Evolutionary conservation across 2,797 vertebrate species (phyloP).

Genomic region (Gymnopithys bicolor): DNA sequence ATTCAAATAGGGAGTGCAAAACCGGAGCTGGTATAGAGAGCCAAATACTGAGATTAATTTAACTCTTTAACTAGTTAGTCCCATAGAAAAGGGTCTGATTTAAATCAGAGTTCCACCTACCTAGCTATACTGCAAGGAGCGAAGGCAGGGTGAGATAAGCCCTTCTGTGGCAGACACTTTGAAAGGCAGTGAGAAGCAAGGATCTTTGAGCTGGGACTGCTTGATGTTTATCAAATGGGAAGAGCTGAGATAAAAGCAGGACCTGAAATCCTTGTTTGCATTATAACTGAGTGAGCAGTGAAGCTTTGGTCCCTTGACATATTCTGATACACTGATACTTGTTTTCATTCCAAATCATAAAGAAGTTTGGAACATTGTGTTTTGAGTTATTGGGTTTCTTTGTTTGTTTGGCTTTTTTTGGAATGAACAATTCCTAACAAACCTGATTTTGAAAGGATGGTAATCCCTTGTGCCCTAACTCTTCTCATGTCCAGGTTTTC

Average conservation of each 20-base stretch:
- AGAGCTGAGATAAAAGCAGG: constrained; percentile 44
- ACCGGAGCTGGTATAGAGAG: constrained; percentile 2
- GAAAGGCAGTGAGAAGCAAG: neutral
- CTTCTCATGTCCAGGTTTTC: neutral
- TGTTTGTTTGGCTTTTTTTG: neutral
- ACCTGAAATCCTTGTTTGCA: neutral
- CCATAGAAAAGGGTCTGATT: neutral
- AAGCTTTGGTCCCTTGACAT: neutral
- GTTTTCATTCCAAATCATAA: neutral
- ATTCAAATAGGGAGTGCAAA: constrained; percentile 27
- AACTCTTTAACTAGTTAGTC: neutral
- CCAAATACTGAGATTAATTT: constrained; percentile 16
- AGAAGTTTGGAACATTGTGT: neutral
- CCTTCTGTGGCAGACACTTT: neutral
- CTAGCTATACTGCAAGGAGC: neutral
- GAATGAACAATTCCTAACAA: neutral
- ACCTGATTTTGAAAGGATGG: neutral
- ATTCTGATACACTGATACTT: neutral
- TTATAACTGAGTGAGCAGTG: neutral
- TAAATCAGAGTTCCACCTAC: neutral
- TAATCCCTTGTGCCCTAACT: neutral
- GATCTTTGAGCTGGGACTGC: neutral
- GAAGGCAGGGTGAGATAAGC: constrained; percentile 6
- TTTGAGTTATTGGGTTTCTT: neutral
- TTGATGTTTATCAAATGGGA: constrained; percentile 5